Base-by-base conservation (phyloP, 1,140 invertebrate species). In the Zaprionus inermis region DNA sequence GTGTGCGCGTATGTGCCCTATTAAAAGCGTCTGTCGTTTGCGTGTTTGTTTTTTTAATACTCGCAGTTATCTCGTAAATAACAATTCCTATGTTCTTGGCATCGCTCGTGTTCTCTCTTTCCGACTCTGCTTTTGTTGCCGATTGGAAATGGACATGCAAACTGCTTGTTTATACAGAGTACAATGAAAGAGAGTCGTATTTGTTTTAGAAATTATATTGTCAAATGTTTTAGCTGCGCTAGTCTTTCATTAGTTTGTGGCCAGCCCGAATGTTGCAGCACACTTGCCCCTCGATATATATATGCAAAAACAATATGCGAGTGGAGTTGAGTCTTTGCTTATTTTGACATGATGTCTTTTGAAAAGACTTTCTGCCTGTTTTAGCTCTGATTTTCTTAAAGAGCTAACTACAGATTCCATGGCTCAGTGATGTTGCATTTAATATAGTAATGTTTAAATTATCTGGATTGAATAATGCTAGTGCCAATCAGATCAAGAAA, bases 21-120 rank as follows among this genome's bases (percentile, higher is more conserved):
- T 78, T 70, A 74, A 73, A 64, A 63, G 64, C 52, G 24, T 65
- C 46, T 63, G 41, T 22, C 14, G 32, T 38, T 38, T 46, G 36
- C 30, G 64, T 72, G 60, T 63, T 57, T 81, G 60, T 81, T 81
- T 75, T 59, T 64, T 67, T 81, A 75, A 82, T 78, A 38, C 63
- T 65, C 57, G 79, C 58, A 76, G 72, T 70, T 71, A 64, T 82
- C 65, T 82, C 66, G 70, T 65, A 75, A 82, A 82, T 81, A 71
- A 78, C 79, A 78, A 51, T 66, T 78, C 71, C 64, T 76, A 52
- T 34, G 58, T 34, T 51, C 24, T 28, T 30, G 38, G 38, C 38
- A 44, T 44, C 38, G 46, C 46, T 52, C 52, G 67, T 60, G 60
- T 60, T 75, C 30, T 60, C 46, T 79, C 46, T 46, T 61, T 14